Evolutionary conservation across 2,797 vertebrate genomes (phyloP).

Genomic region (Girardinus metallicus): DNA sequence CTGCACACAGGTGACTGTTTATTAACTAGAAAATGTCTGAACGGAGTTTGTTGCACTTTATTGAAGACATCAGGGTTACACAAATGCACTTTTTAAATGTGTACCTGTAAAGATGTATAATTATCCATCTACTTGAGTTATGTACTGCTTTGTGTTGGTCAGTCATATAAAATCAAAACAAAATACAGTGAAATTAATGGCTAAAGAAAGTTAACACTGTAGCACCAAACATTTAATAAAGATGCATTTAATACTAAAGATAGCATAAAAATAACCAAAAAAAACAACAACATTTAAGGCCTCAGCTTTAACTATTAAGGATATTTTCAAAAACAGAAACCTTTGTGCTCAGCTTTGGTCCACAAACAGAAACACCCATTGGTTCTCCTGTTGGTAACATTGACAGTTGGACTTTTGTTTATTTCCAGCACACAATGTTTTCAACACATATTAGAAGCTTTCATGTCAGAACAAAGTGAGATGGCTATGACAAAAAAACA

Average conservation of each 20-base stretch:
- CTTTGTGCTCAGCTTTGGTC: not conserved
- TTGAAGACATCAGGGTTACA: not conserved
- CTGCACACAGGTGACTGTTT: too few species aligned
- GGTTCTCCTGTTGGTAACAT: not conserved
- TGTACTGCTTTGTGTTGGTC: not conserved
- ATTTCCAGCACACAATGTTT: not conserved
- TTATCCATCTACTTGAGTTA: not conserved
- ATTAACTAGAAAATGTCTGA: not conserved
- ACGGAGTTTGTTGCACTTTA: not conserved
- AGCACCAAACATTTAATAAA: not conserved
- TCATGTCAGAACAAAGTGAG: conserved; percentile 2
- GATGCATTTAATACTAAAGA: not conserved
- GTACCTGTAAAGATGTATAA: not conserved
- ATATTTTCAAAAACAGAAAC: not conserved
- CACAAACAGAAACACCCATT: not conserved
- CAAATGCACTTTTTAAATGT: not conserved
- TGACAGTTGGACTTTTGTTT: not conserved
- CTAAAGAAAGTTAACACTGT: not conserved
- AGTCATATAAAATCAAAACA: not conserved
- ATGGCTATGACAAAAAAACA: not conserved
- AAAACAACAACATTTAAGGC: not conserved
- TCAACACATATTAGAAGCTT: not conserved
- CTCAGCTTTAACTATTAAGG: not conserved
- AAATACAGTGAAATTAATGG: not conserved
- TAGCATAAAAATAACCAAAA: not conserved